Evolutionary conservation across 2,888 invertebrate species (phyloP), one percentile per base, ranked within the genome.

Genomic region (Cetonia aurata): DNA sequence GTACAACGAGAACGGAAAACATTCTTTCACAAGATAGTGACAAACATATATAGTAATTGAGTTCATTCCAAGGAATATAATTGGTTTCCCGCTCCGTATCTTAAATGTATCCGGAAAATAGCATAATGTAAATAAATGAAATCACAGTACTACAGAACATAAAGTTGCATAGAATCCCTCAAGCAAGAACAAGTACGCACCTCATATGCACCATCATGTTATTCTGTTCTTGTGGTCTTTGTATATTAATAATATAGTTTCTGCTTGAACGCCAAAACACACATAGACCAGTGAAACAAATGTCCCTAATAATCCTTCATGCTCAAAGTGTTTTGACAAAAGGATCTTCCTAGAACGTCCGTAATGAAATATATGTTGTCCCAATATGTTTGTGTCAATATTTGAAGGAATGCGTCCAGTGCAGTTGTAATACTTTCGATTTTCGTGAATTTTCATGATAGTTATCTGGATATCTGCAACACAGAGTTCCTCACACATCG

Each of bases 1-100:
- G 72, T 37, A 77, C 76, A 15, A 75, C 60, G 52, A 44, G 13
- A 94, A 94, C 0, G 97, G 97, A 80, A 97, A 92, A 80, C 93
- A 87, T 65, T 88, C 86, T 71, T 90, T 89, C 75, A 93, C 90
- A 1, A 97, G 81, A 17, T 89, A 89, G 81, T 97, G 97, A 0
- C 96, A 96, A 10, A 95, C 87, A 83, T 97, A 98, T 77, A 98
- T 87, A 1, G 95, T 87, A 68, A 96, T 93, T 15, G 97, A 92
- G 85, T 98, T 98, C 90, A 96, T 95, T 9, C 98, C 98, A 52
- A 96, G 93, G 72, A 94, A 93, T 66, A 92, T 87, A 82, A 98
- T 96, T 0, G 98, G 97, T n/a, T 92, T 92, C 0, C 97, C 97
- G 17, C 87, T 87, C 97, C 97, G 98, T 75, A 87, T 83, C 70